Evolutionary conservation across 2,113 vertebrate genomes (phyloP).

Genomic region (Antechinus stuartii): DNA sequence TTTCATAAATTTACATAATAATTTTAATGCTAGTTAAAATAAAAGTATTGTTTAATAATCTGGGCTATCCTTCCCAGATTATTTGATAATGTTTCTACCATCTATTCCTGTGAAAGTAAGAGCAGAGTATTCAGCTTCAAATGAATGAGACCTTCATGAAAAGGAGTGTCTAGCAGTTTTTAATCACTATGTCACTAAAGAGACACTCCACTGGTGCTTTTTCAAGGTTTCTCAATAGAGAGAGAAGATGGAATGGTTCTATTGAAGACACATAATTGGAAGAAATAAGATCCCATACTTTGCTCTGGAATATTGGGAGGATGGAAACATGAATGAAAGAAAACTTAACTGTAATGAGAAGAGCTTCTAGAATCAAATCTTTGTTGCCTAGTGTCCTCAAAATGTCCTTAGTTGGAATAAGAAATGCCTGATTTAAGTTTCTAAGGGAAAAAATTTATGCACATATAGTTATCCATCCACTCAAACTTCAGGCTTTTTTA

Average conservation of each 20-base stretch:
- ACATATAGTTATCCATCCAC: not conserved
- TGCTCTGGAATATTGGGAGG: conserved; percentile 45
- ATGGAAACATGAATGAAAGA: conserved; percentile 60
- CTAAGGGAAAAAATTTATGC: conserved; percentile 36
- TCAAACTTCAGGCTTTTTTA: not conserved
- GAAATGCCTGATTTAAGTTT: not conserved
- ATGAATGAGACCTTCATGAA: conserved; percentile 43
- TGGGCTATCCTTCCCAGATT: conserved; percentile 10
- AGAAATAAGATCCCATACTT: conserved; percentile 50
- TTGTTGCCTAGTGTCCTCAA: conserved; percentile 34
- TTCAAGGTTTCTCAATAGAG: conserved; percentile 51
- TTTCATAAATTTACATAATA: not conserved
- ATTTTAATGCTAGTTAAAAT: not conserved
- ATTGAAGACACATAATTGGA: conserved; percentile 64
- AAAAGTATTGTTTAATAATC: not conserved
- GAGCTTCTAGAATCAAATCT: conserved; percentile 45
- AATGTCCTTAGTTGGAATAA: conserved; percentile 54
- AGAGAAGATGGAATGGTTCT: conserved; percentile 62
- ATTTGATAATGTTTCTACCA: not conserved
- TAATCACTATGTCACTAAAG: conserved; percentile 57
- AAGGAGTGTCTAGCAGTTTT: conserved; percentile 50
- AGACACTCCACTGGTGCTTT: conserved; percentile 35
- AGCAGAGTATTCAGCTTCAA: conserved; percentile 25
- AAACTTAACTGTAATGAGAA: conserved; percentile 37
- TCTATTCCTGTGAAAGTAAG: conserved; percentile 15